These are phyloP conservation scores for Venustoraphidia nigricollis DNA, from an alignment of 2,888 invertebrate genomes.

Conservation along the genomic window DNA sequence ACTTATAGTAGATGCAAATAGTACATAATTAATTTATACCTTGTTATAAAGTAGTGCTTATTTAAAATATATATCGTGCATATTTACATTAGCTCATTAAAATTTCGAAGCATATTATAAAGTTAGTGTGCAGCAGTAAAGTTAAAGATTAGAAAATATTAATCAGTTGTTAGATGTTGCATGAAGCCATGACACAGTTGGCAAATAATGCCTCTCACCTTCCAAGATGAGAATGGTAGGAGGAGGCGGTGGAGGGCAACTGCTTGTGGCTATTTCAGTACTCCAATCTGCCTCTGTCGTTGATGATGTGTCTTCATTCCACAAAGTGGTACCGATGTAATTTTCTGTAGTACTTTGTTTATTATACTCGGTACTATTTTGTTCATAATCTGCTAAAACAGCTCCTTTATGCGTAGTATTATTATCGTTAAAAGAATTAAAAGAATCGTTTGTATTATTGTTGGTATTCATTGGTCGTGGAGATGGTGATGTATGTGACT, in stretches of 20 bases:
- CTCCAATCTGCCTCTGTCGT: slow-evolving; percentile 15
- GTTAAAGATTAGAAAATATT: too few species aligned
- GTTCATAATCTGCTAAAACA: too few species aligned
- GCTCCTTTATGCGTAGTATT: slow-evolving; percentile 18
- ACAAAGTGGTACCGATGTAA: slow-evolving; percentile 11
- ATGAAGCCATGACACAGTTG: slow-evolving; percentile 10
- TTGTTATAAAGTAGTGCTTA: too few species aligned
- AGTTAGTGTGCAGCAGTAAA: too few species aligned
- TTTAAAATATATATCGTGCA: too few species aligned
- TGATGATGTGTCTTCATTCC: slow-evolving; percentile 11
- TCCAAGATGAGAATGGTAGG: slow-evolving; percentile 69
- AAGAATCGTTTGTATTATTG: slow-evolving; percentile 24
- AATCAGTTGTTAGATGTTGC: slow-evolving; percentile 10
- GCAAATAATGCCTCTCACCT: slow-evolving; percentile 38
- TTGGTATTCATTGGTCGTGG: too few species aligned
- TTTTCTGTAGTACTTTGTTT: too few species aligned
- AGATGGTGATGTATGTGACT: too few species aligned
- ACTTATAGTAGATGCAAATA: too few species aligned
- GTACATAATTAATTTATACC: too few species aligned
- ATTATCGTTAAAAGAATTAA: slow-evolving; percentile 31
- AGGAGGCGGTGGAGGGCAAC: slow-evolving; percentile 36
- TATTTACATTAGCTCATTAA: slow-evolving; percentile 6
- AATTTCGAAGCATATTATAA: slow-evolving; percentile 9
- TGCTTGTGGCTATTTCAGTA: slow-evolving; percentile 15
- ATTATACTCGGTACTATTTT: too few species aligned